Evolutionary conservation across 35 echinoderm and acorn worm genomes (phyloP), one percentile per base, ranked within the genome.

Genomic region (Nesometra sesokonis): DNA sequence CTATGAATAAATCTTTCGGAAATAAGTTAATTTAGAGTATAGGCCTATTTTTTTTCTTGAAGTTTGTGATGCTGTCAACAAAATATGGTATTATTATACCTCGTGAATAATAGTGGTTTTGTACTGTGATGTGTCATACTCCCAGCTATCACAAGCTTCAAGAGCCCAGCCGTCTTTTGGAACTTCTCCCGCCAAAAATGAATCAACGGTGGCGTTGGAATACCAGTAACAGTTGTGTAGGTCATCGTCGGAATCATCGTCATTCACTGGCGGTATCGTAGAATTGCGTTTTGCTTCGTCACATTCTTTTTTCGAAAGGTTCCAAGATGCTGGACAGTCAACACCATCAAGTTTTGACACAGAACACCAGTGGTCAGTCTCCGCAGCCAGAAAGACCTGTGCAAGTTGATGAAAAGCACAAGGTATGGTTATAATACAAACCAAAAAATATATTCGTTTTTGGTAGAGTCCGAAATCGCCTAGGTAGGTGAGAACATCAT

Each of bases 381-480:
- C 32, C 4, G 87, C 87, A 0, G 96, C 92, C 4, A 92, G 30
- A 80, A 99, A 99, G 13, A 99, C 96, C 39, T 99, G 96, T n/a
- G 88, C 92, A 84, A 99, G 80, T 30, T 89, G 86, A 76, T 99
- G 90, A 33, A 82, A 84, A 17, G 92, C 86, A 30, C 84, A 77
- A 0, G 92, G 88, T 17, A 92, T 31, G 9, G 80, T 78, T 17
- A 92, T 88, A 13, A 94, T 32, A 32, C 90, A 90, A 2, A 99
- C 90, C 30, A 94, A 67, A 19, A 90, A 67, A 39, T 93, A 99
- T 17, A 85, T 79, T 32, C 87, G 46, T 33, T 86, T 80, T 47
- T 99, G 96, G 40, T 99, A 99, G 9, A 82, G 90, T 1, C 96
- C 92, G 46, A 94, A 99, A 34, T 94, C 93, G 0, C 96, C 96